Percentiles rank a stretch among this genome's conserved stretches.
Evolutionary conservation across 2,888 invertebrate genomes (phyloP).

Genomic region (Drosophila prostipennis): DNA sequence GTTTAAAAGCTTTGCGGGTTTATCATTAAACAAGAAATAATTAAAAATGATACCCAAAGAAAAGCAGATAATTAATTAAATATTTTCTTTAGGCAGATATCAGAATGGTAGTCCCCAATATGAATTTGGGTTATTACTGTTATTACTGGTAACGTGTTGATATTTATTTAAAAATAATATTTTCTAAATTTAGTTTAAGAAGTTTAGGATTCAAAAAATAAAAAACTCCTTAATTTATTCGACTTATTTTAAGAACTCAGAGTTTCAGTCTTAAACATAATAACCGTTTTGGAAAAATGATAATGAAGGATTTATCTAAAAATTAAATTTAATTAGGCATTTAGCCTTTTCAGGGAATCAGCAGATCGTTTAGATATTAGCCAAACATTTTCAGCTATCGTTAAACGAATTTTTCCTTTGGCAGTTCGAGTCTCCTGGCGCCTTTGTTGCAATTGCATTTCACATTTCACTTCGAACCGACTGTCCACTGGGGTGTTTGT

Average conservation of each 20-base stretch:
- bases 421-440: conserved; percentile 60
- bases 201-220: too few species aligned
- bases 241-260: too few species aligned
- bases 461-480: conserved; percentile 38
- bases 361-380: not conserved
- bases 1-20: not conserved
- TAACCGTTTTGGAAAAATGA: too few species aligned
- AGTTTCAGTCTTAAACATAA: too few species aligned
- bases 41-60: not conserved
- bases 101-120: not conserved
- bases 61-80: not conserved
- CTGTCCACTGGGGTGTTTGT: conserved; percentile 38
- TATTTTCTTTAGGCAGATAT: not conserved
- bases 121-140: too few species aligned
- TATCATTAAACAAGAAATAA: conserved; percentile 4
- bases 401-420: conserved; percentile 1
- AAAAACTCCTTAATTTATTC: too few species aligned
- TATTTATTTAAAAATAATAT: too few species aligned
- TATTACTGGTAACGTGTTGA: too few species aligned
- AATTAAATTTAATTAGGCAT: not conserved
- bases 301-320: too few species aligned
- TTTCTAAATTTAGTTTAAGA: too few species aligned
- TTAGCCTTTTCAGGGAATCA: not conserved
- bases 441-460: conserved; percentile 55
- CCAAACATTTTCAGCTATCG: not conserved